phyloP scores from a whole-genome alignment of 53 echinoderm and acorn worm genomes.

The Henricia sp. region DNA sequence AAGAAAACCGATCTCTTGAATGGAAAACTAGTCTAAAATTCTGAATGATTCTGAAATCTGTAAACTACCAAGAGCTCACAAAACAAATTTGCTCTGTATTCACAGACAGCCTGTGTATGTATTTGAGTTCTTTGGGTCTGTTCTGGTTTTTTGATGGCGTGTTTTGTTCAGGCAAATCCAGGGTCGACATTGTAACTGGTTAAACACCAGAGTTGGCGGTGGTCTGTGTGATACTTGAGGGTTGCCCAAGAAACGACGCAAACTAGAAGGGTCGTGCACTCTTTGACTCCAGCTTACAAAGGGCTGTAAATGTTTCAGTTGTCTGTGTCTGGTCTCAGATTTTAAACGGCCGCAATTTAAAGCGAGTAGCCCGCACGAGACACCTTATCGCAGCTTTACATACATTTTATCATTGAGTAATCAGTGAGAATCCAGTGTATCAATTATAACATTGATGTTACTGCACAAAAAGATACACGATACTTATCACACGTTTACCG shows the following conservation, averaged over 20 bases:
- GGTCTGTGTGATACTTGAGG: not conserved
- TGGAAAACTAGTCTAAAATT: not conserved
- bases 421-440: not conserved
- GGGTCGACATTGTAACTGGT: not conserved
- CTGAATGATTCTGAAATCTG: too few species aligned
- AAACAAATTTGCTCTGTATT: not conserved
- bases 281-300: not conserved
- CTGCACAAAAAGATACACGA: constrained; percentile 10
- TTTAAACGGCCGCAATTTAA: not conserved
- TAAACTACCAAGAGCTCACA: not conserved
- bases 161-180: not conserved
- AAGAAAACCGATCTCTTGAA: not conserved
- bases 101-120: too few species aligned
- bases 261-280: constrained; percentile 5
- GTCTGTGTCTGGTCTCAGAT: not conserved
- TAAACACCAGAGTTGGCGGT: not conserved
- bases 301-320: too few species aligned
- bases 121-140: not conserved
- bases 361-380: not conserved
- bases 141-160: not conserved
- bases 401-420: not conserved
- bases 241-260: not conserved
- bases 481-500: constrained; percentile 19
- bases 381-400: constrained; percentile 13
- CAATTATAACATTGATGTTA: constrained; percentile 30